Evolutionary conservation across 92 coral and sea anemone species (phyloP).

Genomic region (Parazoanthus darwini): DNA sequence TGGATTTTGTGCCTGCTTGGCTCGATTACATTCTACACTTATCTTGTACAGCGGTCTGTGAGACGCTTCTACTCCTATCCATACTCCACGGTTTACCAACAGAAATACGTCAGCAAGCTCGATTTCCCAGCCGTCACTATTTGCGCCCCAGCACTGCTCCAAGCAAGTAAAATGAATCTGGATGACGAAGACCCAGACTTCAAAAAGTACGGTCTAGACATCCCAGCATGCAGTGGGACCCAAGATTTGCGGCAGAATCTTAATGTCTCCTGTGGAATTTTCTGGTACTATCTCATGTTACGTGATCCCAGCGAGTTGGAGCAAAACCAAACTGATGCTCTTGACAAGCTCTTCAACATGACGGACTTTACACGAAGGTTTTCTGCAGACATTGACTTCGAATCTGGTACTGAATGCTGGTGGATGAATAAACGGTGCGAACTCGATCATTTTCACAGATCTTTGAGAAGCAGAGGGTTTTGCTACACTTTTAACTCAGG

Average conservation of each 20-base stretch:
- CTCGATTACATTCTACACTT: not conserved
- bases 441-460: no score
- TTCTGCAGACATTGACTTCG: not conserved
- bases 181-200: not conserved
- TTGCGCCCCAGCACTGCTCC: conserved; percentile 14
- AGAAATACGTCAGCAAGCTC: conserved; percentile 5
- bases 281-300: no score
- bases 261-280: no score
- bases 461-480: not conserved
- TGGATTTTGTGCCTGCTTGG: conserved; percentile 27
- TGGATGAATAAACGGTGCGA: no score
- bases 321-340: no score
- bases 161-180: not conserved
- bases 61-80: conserved; percentile 34
- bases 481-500: not conserved
- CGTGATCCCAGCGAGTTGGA: no score
- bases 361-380: no score
- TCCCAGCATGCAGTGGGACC: no score
- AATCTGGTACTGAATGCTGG: not conserved
- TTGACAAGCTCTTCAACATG: no score
- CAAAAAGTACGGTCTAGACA: not conserved
- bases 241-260: no score
- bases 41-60: conserved; percentile 33
- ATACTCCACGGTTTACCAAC: conserved; percentile 17
- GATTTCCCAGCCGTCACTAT: conserved; percentile 39